These are phyloP conservation scores for Orthosia incerta DNA, from an alignment of 2,888 invertebrate species.

Conservation along the genomic window DNA sequence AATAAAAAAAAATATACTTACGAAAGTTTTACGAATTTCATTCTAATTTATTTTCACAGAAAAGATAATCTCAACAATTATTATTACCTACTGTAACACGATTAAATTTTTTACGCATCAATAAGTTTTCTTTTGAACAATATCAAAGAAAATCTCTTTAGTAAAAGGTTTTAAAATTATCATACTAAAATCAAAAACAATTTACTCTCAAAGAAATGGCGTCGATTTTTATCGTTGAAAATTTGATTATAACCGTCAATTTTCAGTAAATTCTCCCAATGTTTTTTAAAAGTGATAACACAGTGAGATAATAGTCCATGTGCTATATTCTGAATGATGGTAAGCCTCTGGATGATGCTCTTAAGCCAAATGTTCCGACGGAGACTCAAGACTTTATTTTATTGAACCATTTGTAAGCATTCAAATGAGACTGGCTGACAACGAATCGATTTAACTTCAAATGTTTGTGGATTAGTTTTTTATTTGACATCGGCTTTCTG, in stretches of 20 bases:
- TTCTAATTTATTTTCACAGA: neutral
- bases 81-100: neutral
- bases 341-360: conserved; percentile 5
- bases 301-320: neutral
- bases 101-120: neutral
- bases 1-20: no score
- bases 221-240: neutral
- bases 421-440: conserved; percentile 9
- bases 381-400: neutral
- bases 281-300: conserved; percentile 8
- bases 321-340: neutral
- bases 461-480: neutral
- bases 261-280: neutral
- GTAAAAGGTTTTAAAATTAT: neutral
- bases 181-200: no score
- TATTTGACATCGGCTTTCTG: neutral
- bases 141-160: neutral
- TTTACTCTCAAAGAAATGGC: neutral
- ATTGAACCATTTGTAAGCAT: conserved; percentile 5
- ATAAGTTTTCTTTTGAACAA: neutral
- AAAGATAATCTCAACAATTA: neutral
- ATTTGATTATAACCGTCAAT: neutral
- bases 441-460: conserved; percentile 2
- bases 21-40: neutral
- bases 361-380: neutral